Evolutionary conservation across 2,888 invertebrate genomes (phyloP).

Genomic region (Tachina fera): DNA sequence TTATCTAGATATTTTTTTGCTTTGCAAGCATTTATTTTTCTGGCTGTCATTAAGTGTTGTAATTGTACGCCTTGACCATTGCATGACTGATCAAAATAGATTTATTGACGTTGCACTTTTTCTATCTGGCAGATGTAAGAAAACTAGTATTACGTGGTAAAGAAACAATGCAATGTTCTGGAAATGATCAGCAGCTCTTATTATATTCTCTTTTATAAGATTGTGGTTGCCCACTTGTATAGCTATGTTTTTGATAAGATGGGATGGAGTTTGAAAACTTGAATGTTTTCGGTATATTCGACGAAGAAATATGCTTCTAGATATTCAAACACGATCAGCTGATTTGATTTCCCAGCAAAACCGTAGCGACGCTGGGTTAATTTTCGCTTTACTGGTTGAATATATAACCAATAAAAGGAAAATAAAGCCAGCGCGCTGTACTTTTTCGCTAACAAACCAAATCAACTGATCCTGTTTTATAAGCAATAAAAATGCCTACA

Average conservation of each 20-base stretch:
- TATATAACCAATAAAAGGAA: no score
- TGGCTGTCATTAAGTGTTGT: conserved; percentile 29
- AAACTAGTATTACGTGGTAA: background rate
- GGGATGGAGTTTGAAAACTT: no score
- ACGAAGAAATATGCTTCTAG: no score
- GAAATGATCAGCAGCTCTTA: background rate
- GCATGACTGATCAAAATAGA: conserved; percentile 34
- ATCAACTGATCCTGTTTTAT: no score
- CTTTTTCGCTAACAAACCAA: no score
- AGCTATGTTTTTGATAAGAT: background rate
- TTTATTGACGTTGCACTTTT: conserved; percentile 40
- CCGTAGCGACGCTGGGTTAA: no score
- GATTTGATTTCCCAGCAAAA: no score
- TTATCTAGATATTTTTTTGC: background rate
- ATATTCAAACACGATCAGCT: no score
- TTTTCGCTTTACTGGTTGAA: no score
- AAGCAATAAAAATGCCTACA: no score
- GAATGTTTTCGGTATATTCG: no score
- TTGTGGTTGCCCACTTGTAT: conserved; percentile 1
- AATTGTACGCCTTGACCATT: conserved; percentile 46
- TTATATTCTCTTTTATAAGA: background rate
- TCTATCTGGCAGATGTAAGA: background rate
- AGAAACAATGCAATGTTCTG: background rate
- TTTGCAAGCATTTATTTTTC: conserved; percentile 5
- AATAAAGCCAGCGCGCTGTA: no score